Evolutionary conservation across 1,140 invertebrate species (phyloP), one percentile per base, ranked within the genome.

Genomic region (Drosophila littoralis): DNA sequence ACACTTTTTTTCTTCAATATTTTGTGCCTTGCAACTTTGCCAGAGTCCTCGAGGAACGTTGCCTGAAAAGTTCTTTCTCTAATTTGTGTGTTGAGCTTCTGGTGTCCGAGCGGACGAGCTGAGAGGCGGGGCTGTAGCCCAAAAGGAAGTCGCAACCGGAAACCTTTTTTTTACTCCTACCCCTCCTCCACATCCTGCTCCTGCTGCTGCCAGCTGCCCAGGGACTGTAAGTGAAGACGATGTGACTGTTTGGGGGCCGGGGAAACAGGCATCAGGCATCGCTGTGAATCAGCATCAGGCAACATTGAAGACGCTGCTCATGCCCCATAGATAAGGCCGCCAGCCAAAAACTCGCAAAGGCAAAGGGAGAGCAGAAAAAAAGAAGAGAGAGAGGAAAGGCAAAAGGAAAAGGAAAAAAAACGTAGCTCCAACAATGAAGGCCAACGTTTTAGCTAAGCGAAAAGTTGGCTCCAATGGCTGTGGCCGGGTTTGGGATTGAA

Each of bases 121-220:
- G 28, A 17, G 22, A 43, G 15, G 12, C 36, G 33, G 33, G 36
- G 54, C 22, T 59, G 33, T 63, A 64, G 72, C 59, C 59, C 45
- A 75, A 70, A 74, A 88, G 80, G 84, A 89, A 88, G 80, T 78
- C 84, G 83, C 84, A 81, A 88, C 84, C 84, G 84, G 84, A 88
- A 89, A 88, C 84, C 77, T 88, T 89, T 82, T 79, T 79, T 79
- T 83, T 72, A 60, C 32, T 65, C 42, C 10, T 13, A 12, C 43
- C 22, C 33, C 0, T 9, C 9, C n/a, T 42, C 1, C 5, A 7
- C n/a, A 6, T 42, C 9, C 33, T 36, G 35, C 51, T 65, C 65
- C 38, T 38, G 33, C 51, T 54, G 35, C 42, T 65, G 74, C 43
- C 58, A 68, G 40, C 66, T 63, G 71, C 60, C 75, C 57, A 36